Evolutionary conservation across 2,888 invertebrate species (phyloP), one percentile per base, ranked within the genome.

Genomic region (Sarcophaga subvicina): DNA sequence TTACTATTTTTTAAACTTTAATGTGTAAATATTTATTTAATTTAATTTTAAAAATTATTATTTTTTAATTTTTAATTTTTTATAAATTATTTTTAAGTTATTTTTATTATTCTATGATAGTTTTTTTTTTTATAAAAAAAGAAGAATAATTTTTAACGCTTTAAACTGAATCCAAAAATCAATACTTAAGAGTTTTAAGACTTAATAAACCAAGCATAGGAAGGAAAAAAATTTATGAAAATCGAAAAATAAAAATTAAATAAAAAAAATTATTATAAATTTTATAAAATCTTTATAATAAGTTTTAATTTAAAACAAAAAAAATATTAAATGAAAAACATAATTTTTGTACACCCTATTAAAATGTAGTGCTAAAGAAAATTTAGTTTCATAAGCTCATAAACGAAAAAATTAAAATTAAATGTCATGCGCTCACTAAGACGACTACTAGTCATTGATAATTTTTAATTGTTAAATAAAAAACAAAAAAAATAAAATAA

Each of bases 131-230:
- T 60, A 45, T 78, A 60, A 12, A 37, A 59, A 66, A 66, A 45
- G 49, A 27, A 85, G 45, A 80, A 77, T 6, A 80, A 83, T 70
- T 82, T 80, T 70, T 80, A 80, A 73, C 62, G 80, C 83, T 82
- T 84, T 82, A 86, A 88, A 86, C 69, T 67, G 71, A 88, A 80
- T 84, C 81, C 86, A 86, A 88, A 83, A 82, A 85, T 78, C 75
- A 83, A 82, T 82, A 89, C 88, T 88, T 88, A 89, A 89, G 89
- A 89, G 85, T 88, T 88, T 27, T 86, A 88, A 88, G 86, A 88
- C 88, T 88, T 86, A 85, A 78, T 49, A 47, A 78, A 63, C 60
- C 47, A 69, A 66, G 17, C 66, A 80, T 62, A 75, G 17, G 4
- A 12, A 54, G 2, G 4, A 14, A 17, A 54, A 54, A 54, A 54